Conservation (phyloP, 2,113 vertebrate species). For the Naja naja region DNA sequence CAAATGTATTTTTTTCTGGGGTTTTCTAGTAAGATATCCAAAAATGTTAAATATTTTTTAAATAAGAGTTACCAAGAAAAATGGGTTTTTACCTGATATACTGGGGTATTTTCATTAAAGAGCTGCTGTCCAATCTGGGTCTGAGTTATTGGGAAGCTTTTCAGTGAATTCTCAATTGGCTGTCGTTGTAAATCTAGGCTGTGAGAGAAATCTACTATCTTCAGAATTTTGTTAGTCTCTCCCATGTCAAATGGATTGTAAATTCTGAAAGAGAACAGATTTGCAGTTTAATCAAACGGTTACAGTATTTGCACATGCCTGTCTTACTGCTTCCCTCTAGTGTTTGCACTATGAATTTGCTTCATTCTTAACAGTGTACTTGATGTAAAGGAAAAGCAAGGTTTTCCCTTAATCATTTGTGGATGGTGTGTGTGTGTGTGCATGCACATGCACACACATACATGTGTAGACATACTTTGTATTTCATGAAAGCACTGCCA, state of each 20-base stretch:
- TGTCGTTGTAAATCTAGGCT: constrained; percentile 77
- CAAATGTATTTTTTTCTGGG: not conserved
- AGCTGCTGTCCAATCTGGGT: constrained; percentile 73
- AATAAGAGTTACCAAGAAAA: not conserved
- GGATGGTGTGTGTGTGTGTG: not conserved
- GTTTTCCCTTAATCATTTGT: not conserved
- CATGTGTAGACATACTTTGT: not conserved
- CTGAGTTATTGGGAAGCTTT: constrained; percentile 70
- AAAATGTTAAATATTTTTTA: not conserved
- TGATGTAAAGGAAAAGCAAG: not conserved
- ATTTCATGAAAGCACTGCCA: not conserved
- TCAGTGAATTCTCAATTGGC: constrained; percentile 54
- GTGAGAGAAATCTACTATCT: constrained; percentile 80
- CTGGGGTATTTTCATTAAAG: constrained; percentile 66
- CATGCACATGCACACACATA: fast-evolving
- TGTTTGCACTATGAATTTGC: constrained; percentile 54
- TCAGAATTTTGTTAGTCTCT: constrained; percentile 61
- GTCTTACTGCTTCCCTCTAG: constrained; percentile 65
- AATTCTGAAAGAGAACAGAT: constrained; percentile 60
- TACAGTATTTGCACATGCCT: constrained; percentile 31
- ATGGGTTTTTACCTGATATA: constrained; percentile 77
- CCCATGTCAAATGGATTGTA: constrained; percentile 55
- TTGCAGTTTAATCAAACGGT: not conserved
- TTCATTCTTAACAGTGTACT: not conserved
- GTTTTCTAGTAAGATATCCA: not conserved